Percentiles rank a stretch among this genome's conserved stretches.
Conservation (phyloP, 2,797 vertebrate genomes). For the Macroramphosus scolopax region DNA sequence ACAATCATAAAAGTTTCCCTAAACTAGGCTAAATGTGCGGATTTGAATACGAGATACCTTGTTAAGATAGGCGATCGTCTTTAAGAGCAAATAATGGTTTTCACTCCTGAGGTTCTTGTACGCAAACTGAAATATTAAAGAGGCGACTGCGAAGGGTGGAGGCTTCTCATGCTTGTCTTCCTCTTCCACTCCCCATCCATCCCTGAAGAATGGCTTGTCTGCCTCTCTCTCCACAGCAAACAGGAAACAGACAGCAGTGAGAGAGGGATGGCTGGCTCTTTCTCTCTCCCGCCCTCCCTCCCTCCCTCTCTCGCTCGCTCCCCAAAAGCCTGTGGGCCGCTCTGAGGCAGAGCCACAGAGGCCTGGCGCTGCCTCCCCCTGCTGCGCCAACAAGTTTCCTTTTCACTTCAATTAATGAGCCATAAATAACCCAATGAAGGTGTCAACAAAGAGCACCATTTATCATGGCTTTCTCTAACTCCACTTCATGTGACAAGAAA, state of each 20-base stretch:
- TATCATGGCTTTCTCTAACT: conserved; percentile 90
- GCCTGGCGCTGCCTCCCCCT: conserved; percentile 73
- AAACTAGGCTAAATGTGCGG: not conserved
- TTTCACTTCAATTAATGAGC: conserved; percentile 98
- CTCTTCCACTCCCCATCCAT: conserved; percentile 51
- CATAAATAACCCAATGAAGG: conserved; percentile 99
- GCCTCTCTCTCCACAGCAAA: conserved; percentile 50
- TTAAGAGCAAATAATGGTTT: conserved; percentile 24
- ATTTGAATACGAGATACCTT: not conserved
- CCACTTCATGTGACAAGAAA: conserved; percentile 78
- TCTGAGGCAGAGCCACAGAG: conserved; percentile 71
- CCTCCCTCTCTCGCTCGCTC: conserved; percentile 16
- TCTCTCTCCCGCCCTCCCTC: conserved; percentile 9
- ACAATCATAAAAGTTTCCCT: not conserved
- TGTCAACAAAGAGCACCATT: conserved; percentile 96
- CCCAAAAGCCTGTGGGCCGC: conserved; percentile 69
- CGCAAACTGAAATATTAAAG: conserved; percentile 46
- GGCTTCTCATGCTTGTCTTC: conserved; percentile 53
- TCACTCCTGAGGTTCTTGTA: conserved; percentile 35
- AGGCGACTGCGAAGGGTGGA: conserved; percentile 19
- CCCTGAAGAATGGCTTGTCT: conserved; percentile 51
- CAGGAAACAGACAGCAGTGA: conserved; percentile 58
- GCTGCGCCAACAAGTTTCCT: conserved; percentile 89
- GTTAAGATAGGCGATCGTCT: conserved; percentile 13
- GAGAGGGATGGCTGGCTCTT: conserved; percentile 49